phyloP scores from a whole-genome alignment of 2,113 vertebrate species.

The Ascaphus truei region DNA sequence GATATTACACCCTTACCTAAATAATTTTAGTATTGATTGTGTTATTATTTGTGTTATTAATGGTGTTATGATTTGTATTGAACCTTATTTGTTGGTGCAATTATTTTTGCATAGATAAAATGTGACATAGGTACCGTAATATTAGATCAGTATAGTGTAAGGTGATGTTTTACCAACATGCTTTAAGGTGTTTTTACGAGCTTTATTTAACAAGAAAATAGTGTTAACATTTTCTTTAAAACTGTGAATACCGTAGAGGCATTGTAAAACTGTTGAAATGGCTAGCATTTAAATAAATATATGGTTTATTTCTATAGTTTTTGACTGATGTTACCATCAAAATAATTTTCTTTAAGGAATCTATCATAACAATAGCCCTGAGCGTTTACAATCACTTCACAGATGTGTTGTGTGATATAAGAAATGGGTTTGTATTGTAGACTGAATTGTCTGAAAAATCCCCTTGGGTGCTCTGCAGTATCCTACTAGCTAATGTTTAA shows the following conservation, averaged over 20 bases:
- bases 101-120: too few relatives aligned
- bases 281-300: neutral
- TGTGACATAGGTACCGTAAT: too few relatives aligned
- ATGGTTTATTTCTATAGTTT: neutral
- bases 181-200: neutral
- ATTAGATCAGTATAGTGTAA: too few relatives aligned
- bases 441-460: neutral
- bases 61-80: too few relatives aligned
- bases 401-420: neutral
- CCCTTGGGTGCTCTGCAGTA: neutral
- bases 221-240: neutral
- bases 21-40: too few relatives aligned
- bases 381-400: neutral
- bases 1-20: too few relatives aligned
- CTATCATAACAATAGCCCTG: neutral
- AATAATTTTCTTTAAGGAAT: neutral
- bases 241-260: neutral
- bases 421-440: neutral
- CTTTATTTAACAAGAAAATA: neutral
- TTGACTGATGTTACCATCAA: neutral
- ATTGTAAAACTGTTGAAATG: neutral
- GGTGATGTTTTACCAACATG: too few relatives aligned
- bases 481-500: neutral
- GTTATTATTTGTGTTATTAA: too few relatives aligned
- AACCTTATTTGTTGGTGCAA: too few relatives aligned